A percentile compares a stretch with the other conserved stretches of the same genome.
phyloP scores from a whole-genome alignment of 2,888 invertebrate genomes.

The Cheilosia impressa region DNA sequence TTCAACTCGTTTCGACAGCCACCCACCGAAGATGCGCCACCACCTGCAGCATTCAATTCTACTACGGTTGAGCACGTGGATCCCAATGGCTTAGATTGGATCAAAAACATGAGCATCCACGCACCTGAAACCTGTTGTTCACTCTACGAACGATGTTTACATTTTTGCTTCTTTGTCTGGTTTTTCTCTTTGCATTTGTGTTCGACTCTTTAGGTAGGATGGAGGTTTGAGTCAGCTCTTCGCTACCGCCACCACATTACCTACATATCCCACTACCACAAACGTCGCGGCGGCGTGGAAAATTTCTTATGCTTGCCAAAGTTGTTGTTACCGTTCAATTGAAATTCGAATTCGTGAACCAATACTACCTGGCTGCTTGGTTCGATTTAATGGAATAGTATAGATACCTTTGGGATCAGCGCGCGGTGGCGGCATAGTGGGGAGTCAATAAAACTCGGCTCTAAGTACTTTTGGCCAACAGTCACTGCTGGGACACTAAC shows the following conservation, averaged over 20 bases:
- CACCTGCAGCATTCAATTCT: background rate
- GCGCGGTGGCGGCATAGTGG: slow-evolving; percentile 51
- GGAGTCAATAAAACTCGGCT: slow-evolving; percentile 67
- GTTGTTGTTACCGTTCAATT: slow-evolving; percentile 54
- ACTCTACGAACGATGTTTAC: background rate
- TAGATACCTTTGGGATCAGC: slow-evolving; percentile 2
- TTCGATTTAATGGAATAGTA: slow-evolving; percentile 37
- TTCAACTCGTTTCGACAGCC: no score
- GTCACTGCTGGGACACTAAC: slow-evolving; percentile 62
- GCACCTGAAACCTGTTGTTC: slow-evolving; percentile 33
- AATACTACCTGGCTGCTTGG: slow-evolving; percentile 40
- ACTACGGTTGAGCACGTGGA: background rate
- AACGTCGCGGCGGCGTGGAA: slow-evolving; percentile 2
- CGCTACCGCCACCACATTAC: background rate
- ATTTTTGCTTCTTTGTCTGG: background rate
- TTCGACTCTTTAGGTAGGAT: slow-evolving; percentile 31
- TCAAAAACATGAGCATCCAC: slow-evolving; percentile 5
- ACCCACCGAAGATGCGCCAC: background rate
- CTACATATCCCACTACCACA: slow-evolving; percentile 10
- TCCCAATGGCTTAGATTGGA: background rate
- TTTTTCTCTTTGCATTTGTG: slow-evolving; percentile 34
- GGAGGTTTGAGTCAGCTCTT: slow-evolving; percentile 8
- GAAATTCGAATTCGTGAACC: slow-evolving; percentile 57
- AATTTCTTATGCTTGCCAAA: slow-evolving; percentile 21
- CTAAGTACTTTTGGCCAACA: slow-evolving; percentile 67